Evolutionary conservation across 2,113 vertebrate species (phyloP), one percentile per base, ranked within the genome.

Genomic region (Cyphomyrus discorhynchus): DNA sequence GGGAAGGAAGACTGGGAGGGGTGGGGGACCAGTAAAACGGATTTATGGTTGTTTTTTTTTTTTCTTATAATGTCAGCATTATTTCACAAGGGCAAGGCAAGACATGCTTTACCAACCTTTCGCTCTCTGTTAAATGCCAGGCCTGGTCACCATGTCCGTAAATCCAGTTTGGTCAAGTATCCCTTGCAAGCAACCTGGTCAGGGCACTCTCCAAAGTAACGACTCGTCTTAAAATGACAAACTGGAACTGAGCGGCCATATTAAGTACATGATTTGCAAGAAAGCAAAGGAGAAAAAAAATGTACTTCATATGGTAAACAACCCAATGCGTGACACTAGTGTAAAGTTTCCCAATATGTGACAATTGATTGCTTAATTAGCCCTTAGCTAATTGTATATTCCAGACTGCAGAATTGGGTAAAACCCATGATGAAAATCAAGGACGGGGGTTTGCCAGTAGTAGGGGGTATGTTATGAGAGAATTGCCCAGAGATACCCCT

Each of bases 31-130:
- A 10, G 70, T 87, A 42, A 88, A 89, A 89, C 10, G 17, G 66
- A 88, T 89, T 91, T 88, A 91, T 88, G 86, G 21, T 47, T 77
- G 17, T 83, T 70, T 21, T 53, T 83, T 74, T 80, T 6, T 70
- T 52, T 52, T 52, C 31, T 58, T 31, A 11, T 58, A 39, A 77
- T 13, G 77, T n/a, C 39, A 62, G 88, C 15, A 70, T 39, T 77
- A 87, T 87, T 87, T 87, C 85, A 53, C 31, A 27, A 87, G 27
- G 24, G 85, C 47, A 53, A 53, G 47, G 15, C 50, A 56, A 53
- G 47, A 35, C 24, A 35, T 21, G 27, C 50, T 87, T 13, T 35
- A 56, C n/a, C 5, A 50, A 50, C 27, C 46, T 50, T 8, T 53
- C 31, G 2, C 10, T 87, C 27, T 24, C 21, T 84, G 45, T 42